These are phyloP conservation scores for Philereme transversata DNA, from an alignment of 2,888 invertebrate genomes.

Conservation along the genomic window DNA sequence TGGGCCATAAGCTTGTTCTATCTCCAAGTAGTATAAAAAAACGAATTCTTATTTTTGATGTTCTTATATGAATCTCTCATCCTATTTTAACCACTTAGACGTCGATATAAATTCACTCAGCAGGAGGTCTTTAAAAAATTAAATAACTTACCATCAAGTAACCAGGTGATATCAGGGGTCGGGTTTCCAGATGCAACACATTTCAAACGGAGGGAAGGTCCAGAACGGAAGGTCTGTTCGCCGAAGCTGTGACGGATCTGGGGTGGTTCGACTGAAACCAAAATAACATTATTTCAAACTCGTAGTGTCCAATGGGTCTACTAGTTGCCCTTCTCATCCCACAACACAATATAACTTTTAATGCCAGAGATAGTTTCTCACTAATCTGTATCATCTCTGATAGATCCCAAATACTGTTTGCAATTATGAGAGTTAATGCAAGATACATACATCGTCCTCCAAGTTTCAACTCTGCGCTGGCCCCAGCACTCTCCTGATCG, in stretches of 20 bases:
- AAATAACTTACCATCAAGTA: conserved; percentile 85
- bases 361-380: no score
- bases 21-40: no score
- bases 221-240: conserved; percentile 95
- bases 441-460: conserved; percentile 91
- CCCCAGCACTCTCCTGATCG: conserved; percentile 96
- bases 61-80: no score
- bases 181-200: conserved; percentile 98
- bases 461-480: conserved; percentile 95
- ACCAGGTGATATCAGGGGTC: conserved; percentile 96
- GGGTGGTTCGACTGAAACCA: conserved; percentile 91
- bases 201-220: conserved; percentile 93
- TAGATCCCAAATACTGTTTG: neutral
- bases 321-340: neutral
- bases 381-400: no score
- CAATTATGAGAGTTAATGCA: neutral
- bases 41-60: no score
- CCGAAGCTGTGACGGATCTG: conserved; percentile 94
- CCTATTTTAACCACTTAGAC: no score
- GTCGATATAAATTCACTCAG: no score
- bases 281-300: conserved; percentile 14
- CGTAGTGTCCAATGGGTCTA: neutral
- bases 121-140: neutral
- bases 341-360: no score
- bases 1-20: no score